Conservation (phyloP, 2,888 invertebrate genomes). For the Phaonia tiefii region DNA sequence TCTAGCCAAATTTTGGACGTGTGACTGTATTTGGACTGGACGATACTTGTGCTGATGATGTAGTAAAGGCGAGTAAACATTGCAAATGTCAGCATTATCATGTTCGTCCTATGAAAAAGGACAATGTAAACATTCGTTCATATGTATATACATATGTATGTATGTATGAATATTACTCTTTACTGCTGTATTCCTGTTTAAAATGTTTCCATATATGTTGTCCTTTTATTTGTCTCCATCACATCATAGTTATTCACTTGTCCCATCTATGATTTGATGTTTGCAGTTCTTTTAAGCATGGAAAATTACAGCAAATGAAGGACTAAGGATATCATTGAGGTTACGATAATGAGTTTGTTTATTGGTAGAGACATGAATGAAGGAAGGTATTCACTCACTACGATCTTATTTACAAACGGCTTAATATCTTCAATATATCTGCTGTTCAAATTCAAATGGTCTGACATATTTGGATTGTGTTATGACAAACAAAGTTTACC, state of each 20-base stretch:
- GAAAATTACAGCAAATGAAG: conserved; percentile 75
- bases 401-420: no score
- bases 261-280: conserved; percentile 41
- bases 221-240: not conserved
- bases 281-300: conserved; percentile 70
- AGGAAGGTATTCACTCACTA: no score
- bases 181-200: conserved; percentile 25
- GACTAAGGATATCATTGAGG: conserved; percentile 78
- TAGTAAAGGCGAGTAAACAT: conserved; percentile 34
- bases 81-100: conserved; percentile 57
- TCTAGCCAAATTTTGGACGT: conserved; percentile 20
- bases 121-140: conserved; percentile 44
- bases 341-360: conserved; percentile 76
- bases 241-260: no score
- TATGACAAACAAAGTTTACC: no score
- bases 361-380: conserved; percentile 63
- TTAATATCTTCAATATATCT: no score
- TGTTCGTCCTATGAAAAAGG: conserved; percentile 44
- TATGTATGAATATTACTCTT: not conserved
- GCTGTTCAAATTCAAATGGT: no score
- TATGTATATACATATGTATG: no score
- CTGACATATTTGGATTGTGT: no score
- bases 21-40: not conserved
- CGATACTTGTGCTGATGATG: no score
- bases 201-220: not conserved